Evolutionary conservation across 2,888 invertebrate genomes (phyloP).

Genomic region (Netelia melanura): DNA sequence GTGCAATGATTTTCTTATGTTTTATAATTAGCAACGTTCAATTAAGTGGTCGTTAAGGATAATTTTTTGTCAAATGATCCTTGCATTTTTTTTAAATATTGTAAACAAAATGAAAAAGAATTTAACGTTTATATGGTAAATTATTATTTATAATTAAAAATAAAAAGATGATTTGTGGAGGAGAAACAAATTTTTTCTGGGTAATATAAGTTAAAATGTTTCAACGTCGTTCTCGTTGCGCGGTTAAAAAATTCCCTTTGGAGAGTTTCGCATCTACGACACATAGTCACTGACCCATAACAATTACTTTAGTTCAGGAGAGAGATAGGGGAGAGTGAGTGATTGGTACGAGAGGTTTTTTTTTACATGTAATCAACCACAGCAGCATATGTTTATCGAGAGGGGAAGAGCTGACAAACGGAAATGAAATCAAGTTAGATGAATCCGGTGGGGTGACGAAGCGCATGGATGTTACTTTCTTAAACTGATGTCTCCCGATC

Average conservation of each 20-base stretch:
- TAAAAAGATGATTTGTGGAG: too few species aligned
- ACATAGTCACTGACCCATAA: conserved; percentile 82
- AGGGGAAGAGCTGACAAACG: conserved; percentile 78
- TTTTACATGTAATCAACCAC: conserved; percentile 69
- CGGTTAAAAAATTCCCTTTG: conserved; percentile 18
- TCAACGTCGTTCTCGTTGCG: conserved; percentile 9
- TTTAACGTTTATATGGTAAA: too few species aligned
- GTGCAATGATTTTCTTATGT: not conserved
- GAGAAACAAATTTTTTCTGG: too few species aligned
- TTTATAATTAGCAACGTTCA: too few species aligned
- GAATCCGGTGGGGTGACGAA: conserved; percentile 77
- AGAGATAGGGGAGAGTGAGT: conserved; percentile 68
- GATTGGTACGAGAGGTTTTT: conserved; percentile 53
- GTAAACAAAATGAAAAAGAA: not conserved
- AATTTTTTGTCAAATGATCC: not conserved
- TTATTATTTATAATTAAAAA: too few species aligned
- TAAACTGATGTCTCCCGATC: conserved; percentile 6
- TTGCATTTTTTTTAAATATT: not conserved
- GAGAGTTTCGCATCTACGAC: conserved; percentile 4
- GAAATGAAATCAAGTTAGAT: conserved; percentile 81
- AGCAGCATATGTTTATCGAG: conserved; percentile 40
- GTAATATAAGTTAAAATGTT: not conserved
- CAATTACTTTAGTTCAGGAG: conserved; percentile 76
- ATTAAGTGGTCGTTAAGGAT: not conserved
- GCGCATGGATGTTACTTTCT: conserved; percentile 51